Conservation (phyloP, 1,140 invertebrate species). For the Physella acuta region DNA sequence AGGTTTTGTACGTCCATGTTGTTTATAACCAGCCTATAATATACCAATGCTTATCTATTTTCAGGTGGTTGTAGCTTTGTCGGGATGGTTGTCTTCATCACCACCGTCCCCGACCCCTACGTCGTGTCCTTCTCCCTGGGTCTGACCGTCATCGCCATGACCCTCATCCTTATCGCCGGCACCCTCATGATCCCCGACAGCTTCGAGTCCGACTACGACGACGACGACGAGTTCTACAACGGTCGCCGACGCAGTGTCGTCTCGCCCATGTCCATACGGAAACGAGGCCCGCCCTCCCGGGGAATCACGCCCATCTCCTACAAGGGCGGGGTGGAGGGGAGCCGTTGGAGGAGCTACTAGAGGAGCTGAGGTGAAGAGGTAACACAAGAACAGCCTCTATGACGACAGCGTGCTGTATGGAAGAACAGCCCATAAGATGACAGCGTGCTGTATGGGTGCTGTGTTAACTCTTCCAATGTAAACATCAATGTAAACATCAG, state of each 20-base stretch:
- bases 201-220: constrained; percentile 29
- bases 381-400: no score
- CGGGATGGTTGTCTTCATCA: constrained; percentile 35
- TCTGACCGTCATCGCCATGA: constrained; percentile 33
- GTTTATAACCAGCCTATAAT: no score
- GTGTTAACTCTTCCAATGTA: no score
- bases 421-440: no score
- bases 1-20: no score
- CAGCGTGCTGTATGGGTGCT: no score
- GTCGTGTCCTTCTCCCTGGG: constrained; percentile 40
- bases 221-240: constrained; percentile 16
- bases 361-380: no score
- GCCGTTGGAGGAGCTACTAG: constrained; percentile 23
- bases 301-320: constrained; percentile 20
- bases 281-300: constrained; percentile 9
- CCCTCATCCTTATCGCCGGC: constrained; percentile 36
- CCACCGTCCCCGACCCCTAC: constrained; percentile 31
- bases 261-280: constrained; percentile 5
- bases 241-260: constrained; percentile 1
- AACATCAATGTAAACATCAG: no score
- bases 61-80: constrained; percentile 33
- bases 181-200: constrained; percentile 38
- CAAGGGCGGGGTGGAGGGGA: not conserved
- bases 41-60: no score
- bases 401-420: no score